These are phyloP conservation scores for Colletes gigas DNA, from an alignment of 1,140 invertebrate species.

Conservation along the genomic window DNA sequence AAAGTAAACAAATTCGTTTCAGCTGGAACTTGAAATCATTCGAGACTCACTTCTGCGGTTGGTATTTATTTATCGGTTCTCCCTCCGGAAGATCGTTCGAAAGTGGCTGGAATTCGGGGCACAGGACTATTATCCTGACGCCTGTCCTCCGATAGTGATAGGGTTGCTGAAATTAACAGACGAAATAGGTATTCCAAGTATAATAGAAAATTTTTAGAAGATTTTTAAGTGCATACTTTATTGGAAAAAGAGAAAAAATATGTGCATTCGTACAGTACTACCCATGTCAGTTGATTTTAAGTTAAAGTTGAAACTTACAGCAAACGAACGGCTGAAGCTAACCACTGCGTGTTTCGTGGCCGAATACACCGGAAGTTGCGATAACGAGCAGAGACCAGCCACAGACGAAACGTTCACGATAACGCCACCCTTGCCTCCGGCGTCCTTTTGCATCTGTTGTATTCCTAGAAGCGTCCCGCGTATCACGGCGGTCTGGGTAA, in stretches of 20 bases:
- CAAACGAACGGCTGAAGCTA: slow-evolving; percentile 80
- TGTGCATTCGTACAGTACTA: no score
- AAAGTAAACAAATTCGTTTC: no score
- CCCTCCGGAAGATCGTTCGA: slow-evolving; percentile 30
- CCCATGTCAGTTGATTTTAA: no score
- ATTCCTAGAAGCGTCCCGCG: slow-evolving; percentile 77
- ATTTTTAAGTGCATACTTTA: no score
- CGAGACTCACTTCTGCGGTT: slow-evolving; percentile 57
- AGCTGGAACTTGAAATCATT: no score
- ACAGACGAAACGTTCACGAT: slow-evolving; percentile 85
- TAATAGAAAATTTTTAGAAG: no score
- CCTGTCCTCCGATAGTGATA: slow-evolving; percentile 78
- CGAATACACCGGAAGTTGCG: slow-evolving; percentile 84
- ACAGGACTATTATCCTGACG: slow-evolving; percentile 78
- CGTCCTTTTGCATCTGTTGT: slow-evolving; percentile 83
- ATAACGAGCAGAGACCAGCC: slow-evolving; percentile 82
- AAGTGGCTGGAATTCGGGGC: slow-evolving; percentile 75
- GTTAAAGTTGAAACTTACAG: slow-evolving; percentile 61
- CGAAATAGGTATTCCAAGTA: neutral
- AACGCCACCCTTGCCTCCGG: slow-evolving; percentile 83
- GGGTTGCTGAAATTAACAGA: slow-evolving; percentile 69
- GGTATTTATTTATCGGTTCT: slow-evolving; percentile 49
- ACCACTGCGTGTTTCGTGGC: slow-evolving; percentile 86
- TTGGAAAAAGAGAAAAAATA: no score
- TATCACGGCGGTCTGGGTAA: slow-evolving; percentile 75